phyloP scores from a whole-genome alignment of 2,888 invertebrate species.

The Drosophila infuscata region DNA sequence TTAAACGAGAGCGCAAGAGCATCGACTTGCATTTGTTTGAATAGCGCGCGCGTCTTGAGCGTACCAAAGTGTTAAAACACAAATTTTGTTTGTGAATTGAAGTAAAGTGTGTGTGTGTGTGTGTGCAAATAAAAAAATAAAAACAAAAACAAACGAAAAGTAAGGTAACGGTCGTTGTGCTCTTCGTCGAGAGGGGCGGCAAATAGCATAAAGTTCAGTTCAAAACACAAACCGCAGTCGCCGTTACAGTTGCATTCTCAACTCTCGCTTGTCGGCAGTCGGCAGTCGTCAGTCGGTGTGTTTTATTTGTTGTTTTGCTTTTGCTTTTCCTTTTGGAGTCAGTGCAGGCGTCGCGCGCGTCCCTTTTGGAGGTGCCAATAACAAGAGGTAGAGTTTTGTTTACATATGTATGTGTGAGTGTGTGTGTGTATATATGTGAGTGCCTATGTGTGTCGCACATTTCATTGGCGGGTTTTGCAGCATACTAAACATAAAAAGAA shows the following conservation, averaged over 20 bases:
- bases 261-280: slow-evolving; percentile 42
- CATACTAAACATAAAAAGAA: slow-evolving; percentile 17
- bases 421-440: background rate
- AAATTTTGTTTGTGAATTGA: slow-evolving; percentile 47
- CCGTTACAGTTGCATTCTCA: slow-evolving; percentile 52
- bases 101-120: slow-evolving; percentile 31
- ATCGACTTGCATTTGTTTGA: slow-evolving; percentile 26
- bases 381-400: slow-evolving; percentile 66
- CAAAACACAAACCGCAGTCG: slow-evolving; percentile 44
- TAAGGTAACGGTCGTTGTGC: slow-evolving; percentile 48
- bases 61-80: slow-evolving; percentile 48
- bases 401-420: slow-evolving; percentile 24
- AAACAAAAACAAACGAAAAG: slow-evolving; percentile 34
- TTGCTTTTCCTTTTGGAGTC: slow-evolving; percentile 21
- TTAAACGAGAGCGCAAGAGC: slow-evolving; percentile 55
- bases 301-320: slow-evolving; percentile 43
- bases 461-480: slow-evolving; percentile 41
- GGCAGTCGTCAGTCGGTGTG: slow-evolving; percentile 8
- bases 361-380: slow-evolving; percentile 55
- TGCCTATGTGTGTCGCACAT: slow-evolving; percentile 18
- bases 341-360: slow-evolving; percentile 44
- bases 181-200: slow-evolving; percentile 39
- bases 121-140: slow-evolving; percentile 61
- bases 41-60: slow-evolving; percentile 27
- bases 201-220: slow-evolving; percentile 57